Evolutionary conservation across 2,113 vertebrate genomes (phyloP).

Genomic region (Hypocryptadius cinnamomeus): DNA sequence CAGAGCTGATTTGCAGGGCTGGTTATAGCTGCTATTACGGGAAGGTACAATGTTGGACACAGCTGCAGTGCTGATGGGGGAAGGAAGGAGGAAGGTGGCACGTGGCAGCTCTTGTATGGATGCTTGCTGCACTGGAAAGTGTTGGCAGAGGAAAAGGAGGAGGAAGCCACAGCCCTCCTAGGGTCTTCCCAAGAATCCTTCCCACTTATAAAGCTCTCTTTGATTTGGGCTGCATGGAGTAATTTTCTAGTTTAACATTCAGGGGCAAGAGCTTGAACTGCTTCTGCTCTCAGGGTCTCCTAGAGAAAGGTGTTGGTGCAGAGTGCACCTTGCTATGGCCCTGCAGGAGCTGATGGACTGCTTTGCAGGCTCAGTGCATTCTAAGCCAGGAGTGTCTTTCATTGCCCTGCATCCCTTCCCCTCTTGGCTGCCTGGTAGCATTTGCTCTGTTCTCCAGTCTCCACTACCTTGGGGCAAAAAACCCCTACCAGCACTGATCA

Average conservation of each 20-base stretch:
- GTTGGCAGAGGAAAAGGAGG: background rate
- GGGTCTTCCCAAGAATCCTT: background rate
- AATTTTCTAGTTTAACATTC: background rate
- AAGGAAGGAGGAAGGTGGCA: background rate
- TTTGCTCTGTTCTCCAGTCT: background rate
- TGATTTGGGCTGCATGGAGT: background rate
- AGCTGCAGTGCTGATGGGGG: background rate
- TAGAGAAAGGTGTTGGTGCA: background rate
- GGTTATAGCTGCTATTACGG: background rate
- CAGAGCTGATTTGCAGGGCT: background rate
- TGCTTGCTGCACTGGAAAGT: rapidly evolving
- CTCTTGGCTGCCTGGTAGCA: background rate
- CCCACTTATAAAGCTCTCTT: background rate
- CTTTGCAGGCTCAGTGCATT: background rate
- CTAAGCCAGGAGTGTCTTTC: background rate
- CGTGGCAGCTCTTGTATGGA: background rate
- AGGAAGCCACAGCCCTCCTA: background rate
- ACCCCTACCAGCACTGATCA: background rate
- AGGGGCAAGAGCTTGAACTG: background rate
- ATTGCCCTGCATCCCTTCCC: background rate
- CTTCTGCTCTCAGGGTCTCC: background rate
- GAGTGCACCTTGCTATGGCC: background rate
- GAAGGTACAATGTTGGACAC: background rate
- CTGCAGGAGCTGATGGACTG: background rate
- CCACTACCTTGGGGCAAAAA: background rate